A percentile compares a stretch with the other conserved stretches of the same genome.
These are phyloP conservation scores for Helobdella robusta DNA, from an alignment of 2,888 invertebrate genomes.

Conservation along the genomic window DNA sequence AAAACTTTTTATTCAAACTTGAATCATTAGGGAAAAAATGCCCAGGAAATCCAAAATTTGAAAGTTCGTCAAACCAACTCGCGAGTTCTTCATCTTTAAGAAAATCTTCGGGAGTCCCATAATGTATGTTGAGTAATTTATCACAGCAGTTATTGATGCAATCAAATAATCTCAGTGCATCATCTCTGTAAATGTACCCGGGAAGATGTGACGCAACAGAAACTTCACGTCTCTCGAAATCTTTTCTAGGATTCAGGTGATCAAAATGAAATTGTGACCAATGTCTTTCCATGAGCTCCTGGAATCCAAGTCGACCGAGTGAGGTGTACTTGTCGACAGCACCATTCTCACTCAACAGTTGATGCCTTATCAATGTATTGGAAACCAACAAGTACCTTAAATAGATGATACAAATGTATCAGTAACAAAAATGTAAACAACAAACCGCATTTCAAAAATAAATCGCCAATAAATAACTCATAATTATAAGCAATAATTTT, in stretches of 20 bases:
- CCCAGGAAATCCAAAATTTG: conserved; percentile 20
- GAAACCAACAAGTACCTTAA: conserved; percentile 31
- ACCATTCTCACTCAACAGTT: conserved; percentile 30
- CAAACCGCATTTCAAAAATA: too few species aligned
- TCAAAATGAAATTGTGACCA: conserved; percentile 29
- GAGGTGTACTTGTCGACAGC: conserved; percentile 33
- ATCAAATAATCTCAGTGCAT: conserved; percentile 30
- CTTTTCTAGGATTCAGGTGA: conserved; percentile 27
- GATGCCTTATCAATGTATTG: conserved; percentile 31
- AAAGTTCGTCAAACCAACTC: conserved; percentile 10
- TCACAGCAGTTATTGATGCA: conserved; percentile 27
- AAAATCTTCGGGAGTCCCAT: conserved; percentile 6
- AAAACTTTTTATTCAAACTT: too few species aligned
- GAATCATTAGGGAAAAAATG: neutral
- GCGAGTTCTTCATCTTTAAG: conserved; percentile 9
- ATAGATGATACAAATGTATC: too few species aligned
- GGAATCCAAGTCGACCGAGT: conserved; percentile 28
- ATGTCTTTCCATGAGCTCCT: conserved; percentile 27
- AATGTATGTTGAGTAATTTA: conserved; percentile 7
- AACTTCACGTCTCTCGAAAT: conserved; percentile 20
- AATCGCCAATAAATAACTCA: too few species aligned
- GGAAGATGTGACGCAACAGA: conserved; percentile 26
- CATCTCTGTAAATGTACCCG: conserved; percentile 34
- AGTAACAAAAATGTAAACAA: too few species aligned
- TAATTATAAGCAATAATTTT: too few species aligned